Percentiles rank a stretch among this genome's conserved stretches.
Conservation (phyloP, 2,113 vertebrate genomes). For the Theropithecus gelada region DNA sequence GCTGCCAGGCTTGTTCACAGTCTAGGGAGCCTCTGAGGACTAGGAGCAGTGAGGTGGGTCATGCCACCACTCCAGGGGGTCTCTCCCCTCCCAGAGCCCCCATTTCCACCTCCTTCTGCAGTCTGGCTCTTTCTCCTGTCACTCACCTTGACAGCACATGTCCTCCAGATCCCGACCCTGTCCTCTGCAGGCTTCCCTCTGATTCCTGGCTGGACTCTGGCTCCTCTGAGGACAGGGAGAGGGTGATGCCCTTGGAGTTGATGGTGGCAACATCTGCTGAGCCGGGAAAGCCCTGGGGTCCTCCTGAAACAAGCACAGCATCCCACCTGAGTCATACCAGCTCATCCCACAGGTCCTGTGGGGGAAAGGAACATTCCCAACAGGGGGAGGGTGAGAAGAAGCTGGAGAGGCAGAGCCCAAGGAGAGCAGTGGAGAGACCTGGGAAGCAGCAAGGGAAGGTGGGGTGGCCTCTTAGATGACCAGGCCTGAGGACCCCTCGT, state of each 20-base stretch:
- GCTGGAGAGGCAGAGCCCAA: neutral
- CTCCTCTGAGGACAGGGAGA: slow-evolving; percentile 53
- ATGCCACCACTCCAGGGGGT: fast-evolving
- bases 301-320: slow-evolving; percentile 54
- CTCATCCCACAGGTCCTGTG: neutral
- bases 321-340: neutral
- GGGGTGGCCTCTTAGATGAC: neutral
- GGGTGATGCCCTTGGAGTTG: slow-evolving; percentile 35
- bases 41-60: neutral
- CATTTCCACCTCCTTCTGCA: fast-evolving
- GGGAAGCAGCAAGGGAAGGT: neutral
- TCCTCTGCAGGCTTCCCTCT: neutral
- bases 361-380: neutral
- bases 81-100: neutral
- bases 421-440: neutral
- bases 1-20: neutral
- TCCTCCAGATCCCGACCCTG: neutral
- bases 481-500: neutral
- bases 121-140: neutral
- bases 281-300: neutral
- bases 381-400: neutral
- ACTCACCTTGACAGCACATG: slow-evolving; percentile 57
- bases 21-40: neutral
- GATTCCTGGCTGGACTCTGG: slow-evolving; percentile 23
- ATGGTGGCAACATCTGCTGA: neutral